Percentiles rank a stretch among this genome's conserved stretches.
phyloP scores from a whole-genome alignment of 2,888 invertebrate species.

The Caenorhabditis afra region DNA sequence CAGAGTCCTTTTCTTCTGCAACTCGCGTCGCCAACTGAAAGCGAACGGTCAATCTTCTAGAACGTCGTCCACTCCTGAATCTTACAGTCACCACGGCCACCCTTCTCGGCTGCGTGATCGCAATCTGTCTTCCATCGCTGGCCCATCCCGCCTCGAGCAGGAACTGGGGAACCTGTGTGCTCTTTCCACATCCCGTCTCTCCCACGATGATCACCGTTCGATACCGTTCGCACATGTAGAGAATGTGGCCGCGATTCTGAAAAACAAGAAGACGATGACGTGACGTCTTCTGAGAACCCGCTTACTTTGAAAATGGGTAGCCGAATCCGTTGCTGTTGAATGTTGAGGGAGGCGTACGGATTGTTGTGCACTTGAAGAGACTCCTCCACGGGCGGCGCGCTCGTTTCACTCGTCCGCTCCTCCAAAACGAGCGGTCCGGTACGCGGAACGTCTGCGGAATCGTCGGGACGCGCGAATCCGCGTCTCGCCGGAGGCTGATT shows the following conservation, averaged over 20 bases:
- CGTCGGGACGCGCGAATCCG: conserved; percentile 57
- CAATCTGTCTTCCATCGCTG: conserved; percentile 87
- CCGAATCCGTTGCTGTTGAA: conserved; percentile 89
- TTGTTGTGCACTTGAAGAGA: conserved; percentile 84
- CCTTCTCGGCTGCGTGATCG: conserved; percentile 92
- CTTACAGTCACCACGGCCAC: conserved; percentile 89
- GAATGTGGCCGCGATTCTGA: conserved; percentile 88
- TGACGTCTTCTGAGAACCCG: not conserved
- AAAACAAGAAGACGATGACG: not conserved
- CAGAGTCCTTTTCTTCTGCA: conserved; percentile 89
- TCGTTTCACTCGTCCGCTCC: conserved; percentile 59
- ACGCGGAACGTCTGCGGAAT: conserved; percentile 59
- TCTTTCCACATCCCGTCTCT: conserved; percentile 95
- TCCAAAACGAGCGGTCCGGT: conserved; percentile 71
- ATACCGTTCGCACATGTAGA: conserved; percentile 91
- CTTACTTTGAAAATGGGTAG: conserved; percentile 88
- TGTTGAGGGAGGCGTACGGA: conserved; percentile 88
- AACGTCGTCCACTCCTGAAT: too few species aligned
- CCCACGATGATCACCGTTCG: conserved; percentile 90
- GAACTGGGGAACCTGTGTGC: conserved; percentile 93
- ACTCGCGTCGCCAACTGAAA: conserved; percentile 89
- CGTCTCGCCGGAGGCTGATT: conserved; percentile 7
- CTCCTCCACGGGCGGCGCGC: conserved; percentile 31
- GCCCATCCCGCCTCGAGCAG: conserved; percentile 91
- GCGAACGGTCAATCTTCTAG: too few species aligned